Evolutionary conservation across 2,113 vertebrate genomes (phyloP).

Genomic region (Herpailurus yagouaroundi): DNA sequence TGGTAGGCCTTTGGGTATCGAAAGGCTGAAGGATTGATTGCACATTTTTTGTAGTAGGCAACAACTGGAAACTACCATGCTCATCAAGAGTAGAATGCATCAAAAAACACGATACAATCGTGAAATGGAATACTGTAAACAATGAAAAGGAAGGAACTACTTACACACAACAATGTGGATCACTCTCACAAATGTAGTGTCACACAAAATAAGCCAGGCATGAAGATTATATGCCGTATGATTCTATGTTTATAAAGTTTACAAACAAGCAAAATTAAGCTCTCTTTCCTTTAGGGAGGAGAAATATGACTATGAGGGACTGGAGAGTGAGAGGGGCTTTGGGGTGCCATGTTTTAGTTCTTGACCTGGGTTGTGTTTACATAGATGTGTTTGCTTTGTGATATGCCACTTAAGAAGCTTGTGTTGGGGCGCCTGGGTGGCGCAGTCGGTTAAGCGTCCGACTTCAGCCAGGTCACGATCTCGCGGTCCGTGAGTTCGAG

Average conservation of each 20-base stretch:
- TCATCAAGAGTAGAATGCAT: background rate
- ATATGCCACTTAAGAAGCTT: background rate
- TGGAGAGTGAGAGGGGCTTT: background rate
- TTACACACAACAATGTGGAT: background rate
- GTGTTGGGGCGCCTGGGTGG: too few species aligned
- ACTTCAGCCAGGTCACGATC: too few species aligned
- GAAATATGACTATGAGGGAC: background rate
- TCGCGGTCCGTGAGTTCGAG: too few species aligned
- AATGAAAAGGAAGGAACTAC: background rate
- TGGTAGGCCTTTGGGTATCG: background rate
- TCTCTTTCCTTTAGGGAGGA: background rate
- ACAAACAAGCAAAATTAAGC: background rate
- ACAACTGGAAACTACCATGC: background rate
- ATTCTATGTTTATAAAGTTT: background rate
- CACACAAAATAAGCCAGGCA: background rate
- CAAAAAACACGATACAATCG: background rate
- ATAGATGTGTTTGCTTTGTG: background rate
- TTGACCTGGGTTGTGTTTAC: background rate
- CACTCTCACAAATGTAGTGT: background rate
- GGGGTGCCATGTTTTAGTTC: background rate
- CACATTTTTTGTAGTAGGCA: background rate
- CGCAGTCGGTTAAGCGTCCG: too few species aligned
- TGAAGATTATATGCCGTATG: background rate
- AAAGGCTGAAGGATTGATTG: background rate
- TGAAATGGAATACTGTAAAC: background rate